Evolutionary conservation across 2,113 vertebrate genomes (phyloP).

Genomic region (Haemorhous mexicanus): DNA sequence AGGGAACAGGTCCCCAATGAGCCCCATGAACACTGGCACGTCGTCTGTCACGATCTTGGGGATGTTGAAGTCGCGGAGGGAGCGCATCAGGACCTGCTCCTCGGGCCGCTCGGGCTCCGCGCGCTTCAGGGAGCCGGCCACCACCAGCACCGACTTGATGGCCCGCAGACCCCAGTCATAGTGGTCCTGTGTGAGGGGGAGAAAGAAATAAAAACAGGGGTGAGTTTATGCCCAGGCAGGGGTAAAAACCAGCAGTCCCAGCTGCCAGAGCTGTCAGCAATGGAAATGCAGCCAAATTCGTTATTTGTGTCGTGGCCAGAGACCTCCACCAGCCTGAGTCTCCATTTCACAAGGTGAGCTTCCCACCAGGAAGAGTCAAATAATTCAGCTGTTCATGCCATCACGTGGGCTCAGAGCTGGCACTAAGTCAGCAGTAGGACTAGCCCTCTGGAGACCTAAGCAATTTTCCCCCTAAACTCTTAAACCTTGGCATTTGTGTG

Average conservation of each 20-base stretch:
- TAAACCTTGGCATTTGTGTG: neutral
- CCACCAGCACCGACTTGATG: conserved; percentile 94
- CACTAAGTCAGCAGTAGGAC: neutral
- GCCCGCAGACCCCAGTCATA: conserved; percentile 97
- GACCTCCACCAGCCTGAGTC: neutral
- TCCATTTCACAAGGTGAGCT: neutral
- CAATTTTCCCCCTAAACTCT: neutral
- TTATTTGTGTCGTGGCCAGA: neutral
- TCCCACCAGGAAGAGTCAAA: neutral
- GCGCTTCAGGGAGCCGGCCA: conserved; percentile 90
- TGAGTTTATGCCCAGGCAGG: neutral
- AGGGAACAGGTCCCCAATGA: conserved; percentile 92
- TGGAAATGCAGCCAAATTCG: neutral
- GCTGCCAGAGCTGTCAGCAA: neutral
- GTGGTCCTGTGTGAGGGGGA: conserved; percentile 77
- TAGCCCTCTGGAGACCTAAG: neutral
- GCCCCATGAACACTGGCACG: conserved; percentile 91
- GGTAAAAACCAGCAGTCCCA: neutral
- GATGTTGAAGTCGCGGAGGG: conserved; percentile 92
- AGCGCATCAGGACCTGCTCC: conserved; percentile 95
- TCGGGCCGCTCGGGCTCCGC: conserved; percentile 85
- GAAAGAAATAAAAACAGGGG: neutral
- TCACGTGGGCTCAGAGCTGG: neutral
- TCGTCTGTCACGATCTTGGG: conserved; percentile 94
- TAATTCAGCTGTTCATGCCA: neutral